Conservation (phyloP, 1,140 invertebrate genomes). For the Apis laboriosa region DNA sequence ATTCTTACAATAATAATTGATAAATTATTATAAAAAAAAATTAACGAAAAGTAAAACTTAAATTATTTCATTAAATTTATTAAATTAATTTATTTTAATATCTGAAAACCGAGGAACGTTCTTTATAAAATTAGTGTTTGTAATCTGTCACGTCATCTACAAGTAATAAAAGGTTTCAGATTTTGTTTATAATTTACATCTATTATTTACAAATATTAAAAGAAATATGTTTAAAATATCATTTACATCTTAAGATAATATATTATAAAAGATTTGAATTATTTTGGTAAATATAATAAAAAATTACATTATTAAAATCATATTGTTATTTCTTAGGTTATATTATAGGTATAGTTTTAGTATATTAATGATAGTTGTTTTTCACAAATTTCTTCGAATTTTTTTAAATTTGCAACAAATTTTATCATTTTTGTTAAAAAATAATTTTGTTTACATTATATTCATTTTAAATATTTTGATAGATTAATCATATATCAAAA, state of each 20-base stretch:
- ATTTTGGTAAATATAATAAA: background rate
- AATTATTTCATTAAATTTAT: background rate
- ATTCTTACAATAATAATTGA: background rate
- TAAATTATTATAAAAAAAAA: background rate
- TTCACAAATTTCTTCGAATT: background rate
- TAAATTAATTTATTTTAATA: background rate
- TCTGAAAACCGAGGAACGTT: background rate
- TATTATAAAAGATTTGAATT: background rate
- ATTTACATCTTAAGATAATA: background rate
- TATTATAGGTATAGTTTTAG: background rate
- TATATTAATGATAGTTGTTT: background rate
- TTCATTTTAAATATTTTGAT: background rate
- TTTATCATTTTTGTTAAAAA: background rate
- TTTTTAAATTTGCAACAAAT: background rate
- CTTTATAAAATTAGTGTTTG: background rate
- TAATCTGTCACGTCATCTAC: background rate
- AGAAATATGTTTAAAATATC: background rate
- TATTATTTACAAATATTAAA: background rate
- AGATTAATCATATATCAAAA: background rate
- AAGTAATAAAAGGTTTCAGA: background rate
- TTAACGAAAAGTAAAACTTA: background rate
- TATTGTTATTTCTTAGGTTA: constrained; percentile 23
- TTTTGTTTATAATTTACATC: background rate
- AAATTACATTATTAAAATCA: background rate
- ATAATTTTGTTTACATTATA: background rate